A percentile compares a stretch with the other conserved stretches of the same genome.
These are phyloP conservation scores for Podotricha telesiphe DNA, from an alignment of 2,888 invertebrate species.

Conservation along the genomic window DNA sequence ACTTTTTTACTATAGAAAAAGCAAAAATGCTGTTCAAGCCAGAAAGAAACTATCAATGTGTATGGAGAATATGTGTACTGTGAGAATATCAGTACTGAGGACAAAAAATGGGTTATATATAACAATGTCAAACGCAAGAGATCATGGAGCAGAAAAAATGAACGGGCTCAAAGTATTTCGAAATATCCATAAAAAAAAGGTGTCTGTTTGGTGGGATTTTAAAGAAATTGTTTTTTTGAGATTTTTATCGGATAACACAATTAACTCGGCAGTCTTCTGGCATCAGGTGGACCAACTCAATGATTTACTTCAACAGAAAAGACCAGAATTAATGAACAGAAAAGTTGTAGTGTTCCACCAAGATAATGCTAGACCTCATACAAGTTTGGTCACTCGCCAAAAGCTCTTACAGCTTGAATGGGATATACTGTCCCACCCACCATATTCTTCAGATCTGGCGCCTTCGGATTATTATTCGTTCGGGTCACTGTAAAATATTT, in stretches of 20 bases:
- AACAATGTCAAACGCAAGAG: too few relatives aligned
- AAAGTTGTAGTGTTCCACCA: neutral
- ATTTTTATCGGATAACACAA: constrained; percentile 11
- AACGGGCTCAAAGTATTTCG: neutral
- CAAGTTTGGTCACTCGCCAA: neutral
- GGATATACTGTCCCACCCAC: constrained; percentile 15
- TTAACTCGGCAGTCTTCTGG: neutral
- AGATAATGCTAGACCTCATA: too few relatives aligned
- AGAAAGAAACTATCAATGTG: constrained; percentile 6
- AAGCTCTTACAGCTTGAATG: constrained; percentile 23
- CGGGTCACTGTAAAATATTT: constrained; percentile 11
- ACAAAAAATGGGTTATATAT: too few relatives aligned
- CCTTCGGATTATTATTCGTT: constrained; percentile 23
- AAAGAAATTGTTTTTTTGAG: constrained; percentile 15
- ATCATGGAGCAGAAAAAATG: too few relatives aligned
- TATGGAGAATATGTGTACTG: neutral
- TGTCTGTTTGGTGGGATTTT: constrained; percentile 25
- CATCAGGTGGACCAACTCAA: too few relatives aligned
- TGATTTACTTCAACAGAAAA: constrained; percentile 15
- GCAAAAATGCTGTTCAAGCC: constrained; percentile 14
- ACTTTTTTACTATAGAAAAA: constrained; percentile 17
- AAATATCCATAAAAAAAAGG: constrained; percentile 10
- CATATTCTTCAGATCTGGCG: constrained; percentile 24
- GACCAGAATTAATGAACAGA: neutral
- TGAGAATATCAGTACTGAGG: neutral